Base-by-base conservation (phyloP, 2,888 invertebrate species). In the Stenodera caucasica region DNA sequence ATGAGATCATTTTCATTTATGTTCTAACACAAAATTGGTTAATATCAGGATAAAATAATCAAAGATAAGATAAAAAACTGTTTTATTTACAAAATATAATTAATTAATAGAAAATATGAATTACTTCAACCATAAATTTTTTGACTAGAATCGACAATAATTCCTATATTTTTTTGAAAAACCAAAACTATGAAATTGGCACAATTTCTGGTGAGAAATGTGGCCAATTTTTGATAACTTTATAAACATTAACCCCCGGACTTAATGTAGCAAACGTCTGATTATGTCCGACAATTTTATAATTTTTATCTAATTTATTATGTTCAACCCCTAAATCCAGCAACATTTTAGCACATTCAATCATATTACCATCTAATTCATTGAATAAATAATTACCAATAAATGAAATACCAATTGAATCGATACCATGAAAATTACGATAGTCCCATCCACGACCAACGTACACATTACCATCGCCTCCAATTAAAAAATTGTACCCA, bases 401-500 rank as follows among this genome's bases (percentile, higher is more conserved):
- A 66, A 84, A 82, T 59, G 80, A 79, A 37, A 85, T 77, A 2
- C 81, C 81, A 61, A 85, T 76, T 49, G 81, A 79, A 56, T 79
- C 78, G 52, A 71, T 73, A 15, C 81, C 80, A 72, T 84, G 84
- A 33, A 84, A 82, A 60, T 85, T 86, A 53, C 81, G 80, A 40
- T 77, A 78, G 60, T 81, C 78, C 84, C 82, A 85, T 63, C 84
- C 84, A 60, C 84, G 78, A 29, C 84, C 84, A 52, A 82, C 81
- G 69, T 84, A 85, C 32, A 84, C 75, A 62, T 80, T 80, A 7
- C 84, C 85, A 75, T 86, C 86, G 33, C 83, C 82, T 6, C 85
- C 85, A 55, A 87, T 80, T 67, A 85, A 67, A 62, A 83, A 84
- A 67, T 78, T 81, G 67, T 79, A 80, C 8, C 77, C 78, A 57